Base-by-base conservation (phyloP, 2,797 vertebrate genomes). In the Geotrypetes seraphini region DNA sequence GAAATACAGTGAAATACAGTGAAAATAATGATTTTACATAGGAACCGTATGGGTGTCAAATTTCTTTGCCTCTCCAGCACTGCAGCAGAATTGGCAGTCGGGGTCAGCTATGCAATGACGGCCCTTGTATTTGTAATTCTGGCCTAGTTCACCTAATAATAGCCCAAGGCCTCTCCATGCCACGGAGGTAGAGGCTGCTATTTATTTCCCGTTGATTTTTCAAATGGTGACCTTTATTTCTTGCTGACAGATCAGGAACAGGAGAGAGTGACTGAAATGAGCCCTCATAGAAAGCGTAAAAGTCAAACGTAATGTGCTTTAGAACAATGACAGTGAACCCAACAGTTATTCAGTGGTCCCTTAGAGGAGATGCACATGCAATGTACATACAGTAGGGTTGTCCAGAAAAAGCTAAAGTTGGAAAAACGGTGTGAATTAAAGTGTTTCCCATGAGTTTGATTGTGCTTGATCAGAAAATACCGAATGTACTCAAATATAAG, bases 121-220 rank as follows among this genome's bases (percentile, higher is more conserved):
- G 22, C 11, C 11, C 31, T 41, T 32, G 51, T 18, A 28, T 25
- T n/a, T 37, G 22, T 8, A 18, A 10, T 36, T 28, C 26, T n/a
- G 15, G 16, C 44, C 39, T 36, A 41, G 22, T 36, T 39, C 34
- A 22, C 46, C 56, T 37, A 50, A 30, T 44, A 28, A 45, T 36
- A 32, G 24, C 26, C 32, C 27, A 29, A 16, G 13, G 22, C 22
- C 19, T 16, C 6, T 21, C 3, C 3, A 25, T 20, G 24, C 13
- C 36, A 14, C 25, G 12, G 7, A 2, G 16, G 12, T 13, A 19
- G 13, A 15, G 7, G 2, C 16, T 21, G 19, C 9, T 18, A 10
- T 12, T 19, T 12, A 12, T 5, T 22, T 16, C 18, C 25, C 28
- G 23, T 16, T 33, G 9, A 4, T 5, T 35, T n/a, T n/a, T n/a